Evolutionary conservation across 1,140 invertebrate genomes (phyloP), one percentile per base, ranked within the genome.

Genomic region (Pogonognathellus flavescens): DNA sequence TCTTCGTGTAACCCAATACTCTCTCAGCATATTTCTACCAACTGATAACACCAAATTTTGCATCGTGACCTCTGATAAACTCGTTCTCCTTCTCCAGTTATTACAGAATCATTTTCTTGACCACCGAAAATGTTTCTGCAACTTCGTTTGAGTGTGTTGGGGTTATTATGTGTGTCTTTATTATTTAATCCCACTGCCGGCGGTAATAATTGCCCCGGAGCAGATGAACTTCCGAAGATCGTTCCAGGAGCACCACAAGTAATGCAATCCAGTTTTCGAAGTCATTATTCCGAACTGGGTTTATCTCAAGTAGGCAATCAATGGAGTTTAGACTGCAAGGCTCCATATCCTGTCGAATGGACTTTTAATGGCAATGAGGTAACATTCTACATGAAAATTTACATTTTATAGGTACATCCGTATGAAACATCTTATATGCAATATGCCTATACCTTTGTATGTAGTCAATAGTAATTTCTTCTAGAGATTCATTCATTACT

Each of bases 261-360:
- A 14, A 80, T 52, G 16, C 76, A 55, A 49, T 52, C 49, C 8
- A 80, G 49, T 80, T 52, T 80, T 80, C 18, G 76, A 52, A 18
- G 18, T 18, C 76, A 80, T 18, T 50, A 55, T 18, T 50, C 18
- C 14, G 76, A 50, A 53, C 8, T 80, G 4, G 76, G 76, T 0
- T 20, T 50, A 20, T 52, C 76, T 8, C 49, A 80, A 55, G 16
- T 50, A 14, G 49, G 49, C 31, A 52, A 49, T 53, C 49, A 80
- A 55, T 80, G 49, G 76, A 52, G 49, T 55, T 80, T 80, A 22
- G 76, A 80, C 8, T 80, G 76, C n/a, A 80, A 80, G 52, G 76
- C 76, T 13, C 49, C 76, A 11, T 80, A 80, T 55, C 76, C 76
- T 5, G 50, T 80, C 0, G 76, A 80, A 52, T 80, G 76, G 76